Evolutionary conservation across 2,888 invertebrate species (phyloP), one percentile per base, ranked within the genome.

Genomic region (Ferdinandea cuprea): DNA sequence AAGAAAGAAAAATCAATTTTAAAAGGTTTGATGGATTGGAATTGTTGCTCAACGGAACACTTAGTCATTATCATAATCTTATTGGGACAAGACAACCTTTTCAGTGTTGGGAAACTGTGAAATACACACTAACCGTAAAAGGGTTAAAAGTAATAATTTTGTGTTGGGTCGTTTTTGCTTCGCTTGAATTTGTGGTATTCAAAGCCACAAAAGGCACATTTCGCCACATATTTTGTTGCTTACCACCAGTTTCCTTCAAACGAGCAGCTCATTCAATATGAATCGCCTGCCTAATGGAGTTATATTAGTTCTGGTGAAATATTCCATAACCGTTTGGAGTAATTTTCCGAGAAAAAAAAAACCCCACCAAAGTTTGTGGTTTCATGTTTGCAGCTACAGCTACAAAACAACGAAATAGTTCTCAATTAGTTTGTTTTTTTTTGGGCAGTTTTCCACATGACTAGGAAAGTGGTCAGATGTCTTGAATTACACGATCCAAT

Each of bases 241-340:
- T 25, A 46, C 25, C 25, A 7, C 19, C 25, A 35, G 21, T 7
- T 50, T 32, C 32, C 7, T 17, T 3, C 9, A 58, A 25, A 35
- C 19, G 44, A 48, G 35, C 28, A 48, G 35, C 28, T 59, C 40
- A 28, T 71, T 71, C 58, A 71, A 37, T 37, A 69, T 58, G 25
- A 37, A 68, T 54, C 66, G 9, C 11, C 44, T 21, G n/a, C 46
- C 32, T 30, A 54, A 56, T 56, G 40, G 19, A 48, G 46, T 58
- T 58, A 58, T 37, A 42, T 21, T 32, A 42, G 42, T 21, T 15
- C 11, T 30, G 48, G 13, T 6, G 11, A 19, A 59, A 37, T 59
- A 48, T 59, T 52, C 19, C 69, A 37, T 28, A 59, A 72, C 28
- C 71, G n/a, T 44, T 66, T 46, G 9, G 21, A 37, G 19, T 32